Conservation (phyloP, 2,113 vertebrate genomes). For the Cariama cristata region DNA sequence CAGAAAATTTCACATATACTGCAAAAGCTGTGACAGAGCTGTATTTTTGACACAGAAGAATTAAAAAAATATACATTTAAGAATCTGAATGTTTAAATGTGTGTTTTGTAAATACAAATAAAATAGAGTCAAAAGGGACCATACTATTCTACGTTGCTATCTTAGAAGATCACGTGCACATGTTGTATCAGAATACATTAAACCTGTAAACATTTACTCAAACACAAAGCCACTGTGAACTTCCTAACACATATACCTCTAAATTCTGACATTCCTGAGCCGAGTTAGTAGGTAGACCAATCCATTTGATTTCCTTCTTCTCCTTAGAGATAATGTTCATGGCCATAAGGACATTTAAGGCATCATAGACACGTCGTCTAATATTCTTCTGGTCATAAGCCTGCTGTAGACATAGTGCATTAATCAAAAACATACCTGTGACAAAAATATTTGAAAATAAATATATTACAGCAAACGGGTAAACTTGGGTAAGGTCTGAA, state of each 20-base stretch:
- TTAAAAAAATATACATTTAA: not conserved
- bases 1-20: not conserved
- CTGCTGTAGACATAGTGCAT: constrained; percentile 72
- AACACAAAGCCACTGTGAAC: not conserved
- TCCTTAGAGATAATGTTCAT: constrained; percentile 99
- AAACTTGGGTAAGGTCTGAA: not conserved
- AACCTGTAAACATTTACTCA: not conserved
- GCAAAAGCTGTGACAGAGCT: not conserved
- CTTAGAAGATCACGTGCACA: not conserved
- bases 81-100: not conserved
- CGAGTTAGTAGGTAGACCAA: constrained; percentile 97
- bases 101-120: not conserved
- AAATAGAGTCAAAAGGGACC: not conserved
- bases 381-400: constrained; percentile 99
- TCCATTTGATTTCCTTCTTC: constrained; percentile 99
- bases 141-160: not conserved
- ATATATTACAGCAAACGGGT: not conserved
- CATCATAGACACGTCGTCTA: constrained; percentile 95
- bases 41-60: not conserved
- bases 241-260: constrained; percentile 79
- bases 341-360: constrained; percentile 98
- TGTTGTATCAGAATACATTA: not conserved
- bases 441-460: not conserved
- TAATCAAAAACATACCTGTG: constrained; percentile 13
- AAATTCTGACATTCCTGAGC: constrained; percentile 99